A percentile compares a stretch with the other conserved stretches of the same genome.
Conservation (phyloP, 2,113 vertebrate species). For the Acanthisitta chloris region DNA sequence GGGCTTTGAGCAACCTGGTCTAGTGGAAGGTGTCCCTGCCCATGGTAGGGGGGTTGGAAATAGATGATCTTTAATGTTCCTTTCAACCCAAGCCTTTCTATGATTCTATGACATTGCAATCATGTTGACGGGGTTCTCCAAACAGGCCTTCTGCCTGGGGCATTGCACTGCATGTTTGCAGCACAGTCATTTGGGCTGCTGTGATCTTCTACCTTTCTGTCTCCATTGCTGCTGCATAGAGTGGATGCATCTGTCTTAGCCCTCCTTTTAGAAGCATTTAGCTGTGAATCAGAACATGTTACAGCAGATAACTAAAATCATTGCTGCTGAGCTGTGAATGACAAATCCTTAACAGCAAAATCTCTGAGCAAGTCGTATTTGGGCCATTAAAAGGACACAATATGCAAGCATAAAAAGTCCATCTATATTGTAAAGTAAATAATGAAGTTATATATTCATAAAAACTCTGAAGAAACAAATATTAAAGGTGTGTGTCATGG, state of each 20-base stretch:
- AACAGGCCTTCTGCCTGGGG: not conserved
- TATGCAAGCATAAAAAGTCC: not conserved
- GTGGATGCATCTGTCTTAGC: not conserved
- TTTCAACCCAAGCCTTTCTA: not conserved
- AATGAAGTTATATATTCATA: not conserved
- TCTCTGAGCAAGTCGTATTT: not conserved
- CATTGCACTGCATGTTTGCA: accelerated
- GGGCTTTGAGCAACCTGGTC: not conserved
- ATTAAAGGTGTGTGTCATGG: not conserved
- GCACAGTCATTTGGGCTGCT: not conserved
- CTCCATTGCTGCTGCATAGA: not conserved
- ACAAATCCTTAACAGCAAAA: not conserved
- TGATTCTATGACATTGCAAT: not conserved
- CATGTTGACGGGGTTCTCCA: accelerated
- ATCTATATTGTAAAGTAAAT: not conserved
- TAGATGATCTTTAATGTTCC: not conserved
- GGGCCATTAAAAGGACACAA: not conserved
- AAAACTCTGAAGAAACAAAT: not conserved
- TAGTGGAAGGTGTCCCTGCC: not conserved
- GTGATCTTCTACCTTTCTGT: accelerated
- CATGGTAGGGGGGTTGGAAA: not conserved
- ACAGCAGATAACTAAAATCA: not conserved
- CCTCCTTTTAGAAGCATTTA: not conserved
- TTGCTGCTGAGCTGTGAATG: not conserved
- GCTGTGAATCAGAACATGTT: not conserved